Evolutionary conservation across 2,113 vertebrate genomes (phyloP).

Genomic region (Pan troglodytes): NHGRI_mPanTro3-v2.1_pri NC_072401.2:178934001-178934500

Average conservation of each 20-base stretch:
- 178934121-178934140: background rate
- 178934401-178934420: background rate
- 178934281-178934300: background rate
- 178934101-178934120: background rate
- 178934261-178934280: background rate
- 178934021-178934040: rapidly evolving
- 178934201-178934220: background rate
- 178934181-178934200: background rate
- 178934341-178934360: background rate
- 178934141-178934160: background rate
- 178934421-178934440: background rate
- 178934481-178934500: background rate
- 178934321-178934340: background rate
- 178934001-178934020: background rate
- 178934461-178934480: background rate
- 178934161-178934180: background rate
- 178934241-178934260: background rate
- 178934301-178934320: background rate
- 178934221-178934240: background rate
- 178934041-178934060: background rate
- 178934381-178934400: background rate
- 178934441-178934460: background rate
- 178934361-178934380: background rate
- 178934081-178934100: background rate
- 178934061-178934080: background rate